Evolutionary conservation across 2,797 vertebrate genomes (phyloP), one percentile per base, ranked within the genome.

Genomic region (Chelon auratus): DNA sequence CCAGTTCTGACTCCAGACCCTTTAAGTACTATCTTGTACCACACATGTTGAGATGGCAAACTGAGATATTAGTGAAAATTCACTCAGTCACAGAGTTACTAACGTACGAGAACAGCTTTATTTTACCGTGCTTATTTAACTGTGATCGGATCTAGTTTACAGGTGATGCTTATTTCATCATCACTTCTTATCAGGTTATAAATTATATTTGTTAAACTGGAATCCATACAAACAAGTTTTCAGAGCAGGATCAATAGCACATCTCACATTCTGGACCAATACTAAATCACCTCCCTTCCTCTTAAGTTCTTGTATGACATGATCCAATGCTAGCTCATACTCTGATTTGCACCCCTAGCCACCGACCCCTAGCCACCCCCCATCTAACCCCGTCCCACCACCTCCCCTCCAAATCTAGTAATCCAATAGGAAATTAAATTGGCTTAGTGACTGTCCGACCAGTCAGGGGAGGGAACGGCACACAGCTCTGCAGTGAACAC

Each of bases 391-490:
- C 58, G 48, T 12, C 36, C 12, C 53, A 15, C 6, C 66, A 33
- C 37, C 42, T 33, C 42, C n/a, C 36, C 56, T 56, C 50, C 30
- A 37, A 77, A 83, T 77, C 75, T 77, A 64, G 70, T 82, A 89
- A 91, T 87, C 83, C 83, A 75, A 66, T 64, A 91, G 89, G 84
- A 92, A 91, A 91, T 91, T 48, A 87, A 87, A 90, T 89, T 84
- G 86, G 79, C 75, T 87, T 68, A 87, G 75, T 81, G 84, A 87
- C 76, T 84, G 47, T 77, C 54, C 43, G 62, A 79, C 83, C 76
- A 74, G 77, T 80, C 72, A 75, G 71, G 48, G 72, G 82, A 78
- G 69, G 68, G 64, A 76, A 52, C 17, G 64, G 20, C 24, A 40
- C 73, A 57, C 63, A 62, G 70, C 56, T 70, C 62, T 24, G 56